A percentile compares a stretch with the other conserved stretches of the same genome.
Conservation (phyloP, 2,888 invertebrate species). For the Abrostola tripartita region DNA sequence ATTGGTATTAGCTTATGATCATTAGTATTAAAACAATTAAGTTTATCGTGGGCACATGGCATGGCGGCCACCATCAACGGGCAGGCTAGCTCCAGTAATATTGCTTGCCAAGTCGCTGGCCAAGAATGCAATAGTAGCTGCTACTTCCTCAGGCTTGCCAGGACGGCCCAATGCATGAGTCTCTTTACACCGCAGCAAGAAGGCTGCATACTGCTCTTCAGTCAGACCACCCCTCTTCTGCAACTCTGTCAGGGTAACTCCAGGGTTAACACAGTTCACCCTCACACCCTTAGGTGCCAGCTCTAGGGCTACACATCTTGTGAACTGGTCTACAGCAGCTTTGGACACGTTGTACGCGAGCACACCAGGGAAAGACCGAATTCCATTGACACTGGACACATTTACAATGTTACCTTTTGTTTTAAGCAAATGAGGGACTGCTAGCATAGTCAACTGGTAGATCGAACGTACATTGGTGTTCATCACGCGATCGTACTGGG, state of each 20-base stretch:
- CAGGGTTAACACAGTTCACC: slow-evolving; percentile 97
- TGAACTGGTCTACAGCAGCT: slow-evolving; percentile 97
- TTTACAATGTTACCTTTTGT: slow-evolving; percentile 97
- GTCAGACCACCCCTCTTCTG: slow-evolving; percentile 96
- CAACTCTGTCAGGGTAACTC: slow-evolving; percentile 96
- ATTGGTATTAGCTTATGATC: not conserved
- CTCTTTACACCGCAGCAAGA: slow-evolving; percentile 94
- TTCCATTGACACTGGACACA: slow-evolving; percentile 97
- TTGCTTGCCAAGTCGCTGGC: slow-evolving; percentile 96
- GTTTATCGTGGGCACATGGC: slow-evolving; percentile 96
- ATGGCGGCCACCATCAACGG: slow-evolving; percentile 98
- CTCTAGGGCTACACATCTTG: slow-evolving; percentile 96
- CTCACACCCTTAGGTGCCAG: slow-evolving; percentile 94
- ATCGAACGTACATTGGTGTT: slow-evolving; percentile 95
- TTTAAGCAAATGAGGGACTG: slow-evolving; percentile 94
- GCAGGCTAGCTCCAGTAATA: slow-evolving; percentile 95
- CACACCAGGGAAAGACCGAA: slow-evolving; percentile 96
- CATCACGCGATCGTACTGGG: slow-evolving; percentile 96
- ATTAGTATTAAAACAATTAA: not conserved
- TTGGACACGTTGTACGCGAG: slow-evolving; percentile 98
- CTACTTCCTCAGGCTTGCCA: slow-evolving; percentile 95
- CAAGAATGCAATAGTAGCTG: slow-evolving; percentile 96
- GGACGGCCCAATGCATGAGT: slow-evolving; percentile 98
- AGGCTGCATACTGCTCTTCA: slow-evolving; percentile 93
- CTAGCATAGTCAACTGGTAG: slow-evolving; percentile 94